Percentiles rank a stretch among this genome's conserved stretches.
These are phyloP conservation scores for Monochamus alternatus DNA, from an alignment of 2,888 invertebrate species.

Conservation along the genomic window DNA sequence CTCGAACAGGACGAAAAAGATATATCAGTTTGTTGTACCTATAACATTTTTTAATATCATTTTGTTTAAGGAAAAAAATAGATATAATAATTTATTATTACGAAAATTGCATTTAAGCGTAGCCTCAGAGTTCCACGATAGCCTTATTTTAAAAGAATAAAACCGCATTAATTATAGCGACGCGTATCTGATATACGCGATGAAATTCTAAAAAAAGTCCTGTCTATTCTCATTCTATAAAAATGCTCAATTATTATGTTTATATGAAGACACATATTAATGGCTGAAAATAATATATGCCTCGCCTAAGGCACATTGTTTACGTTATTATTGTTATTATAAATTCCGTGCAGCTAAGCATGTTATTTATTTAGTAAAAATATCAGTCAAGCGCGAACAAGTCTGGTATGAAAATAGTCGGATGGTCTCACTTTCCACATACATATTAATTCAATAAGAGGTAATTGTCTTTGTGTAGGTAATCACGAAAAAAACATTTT, in stretches of 20 bases:
- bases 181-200: slow-evolving; percentile 7
- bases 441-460: slow-evolving; percentile 16
- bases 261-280: slow-evolving; percentile 37
- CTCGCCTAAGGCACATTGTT: slow-evolving; percentile 22
- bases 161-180: slow-evolving; percentile 15
- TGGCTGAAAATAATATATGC: slow-evolving; percentile 31
- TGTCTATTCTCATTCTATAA: slow-evolving; percentile 2
- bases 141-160: not conserved
- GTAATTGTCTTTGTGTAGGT: not conserved
- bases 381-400: slow-evolving; percentile 26
- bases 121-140: not conserved
- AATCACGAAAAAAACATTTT: not conserved
- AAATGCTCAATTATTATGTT: slow-evolving; percentile 34
- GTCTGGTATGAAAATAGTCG: slow-evolving; percentile 19
- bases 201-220: not conserved
- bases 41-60: not conserved
- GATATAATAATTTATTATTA: not conserved
- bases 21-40: not conserved
- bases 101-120: not conserved
- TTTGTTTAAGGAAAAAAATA: not conserved
- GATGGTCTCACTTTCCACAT: slow-evolving; percentile 23
- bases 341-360: slow-evolving; percentile 30
- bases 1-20: too few species aligned
- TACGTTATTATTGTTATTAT: slow-evolving; percentile 36
- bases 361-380: slow-evolving; percentile 33